These are phyloP conservation scores for Paracyclopina nana DNA, from an alignment of 1,140 invertebrate genomes.

Conservation along the genomic window DNA sequence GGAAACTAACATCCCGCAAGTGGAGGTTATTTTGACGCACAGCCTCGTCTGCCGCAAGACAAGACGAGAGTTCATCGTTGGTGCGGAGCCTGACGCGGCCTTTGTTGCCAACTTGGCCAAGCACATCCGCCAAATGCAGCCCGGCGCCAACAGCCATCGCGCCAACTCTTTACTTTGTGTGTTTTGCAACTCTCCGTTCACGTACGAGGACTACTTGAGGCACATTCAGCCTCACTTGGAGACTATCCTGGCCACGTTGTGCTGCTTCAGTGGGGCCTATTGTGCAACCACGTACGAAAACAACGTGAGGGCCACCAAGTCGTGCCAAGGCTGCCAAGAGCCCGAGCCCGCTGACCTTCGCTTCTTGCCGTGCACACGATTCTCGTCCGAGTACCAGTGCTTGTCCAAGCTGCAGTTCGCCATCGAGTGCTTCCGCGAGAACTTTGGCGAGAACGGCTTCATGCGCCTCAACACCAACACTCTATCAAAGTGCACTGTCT, in stretches of 20 bases:
- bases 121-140: neutral
- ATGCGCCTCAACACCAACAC: neutral
- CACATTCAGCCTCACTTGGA: constrained; percentile 9
- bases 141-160: neutral
- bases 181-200: constrained; percentile 10
- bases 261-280: constrained; percentile 1
- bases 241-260: constrained; percentile 4
- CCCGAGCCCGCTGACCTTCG: neutral
- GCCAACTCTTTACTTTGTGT: constrained; percentile 9
- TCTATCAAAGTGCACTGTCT: constrained; percentile 6
- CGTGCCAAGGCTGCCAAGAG: neutral
- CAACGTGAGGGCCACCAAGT: neutral
- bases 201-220: constrained; percentile 10
- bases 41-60: constrained; percentile 3
- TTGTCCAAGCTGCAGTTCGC: constrained; percentile 3
- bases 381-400: constrained; percentile 1
- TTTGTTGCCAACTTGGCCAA: constrained; percentile 9
- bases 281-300: constrained; percentile 4
- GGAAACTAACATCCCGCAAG: constrained; percentile 1
- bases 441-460: constrained; percentile 7
- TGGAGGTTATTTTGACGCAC: constrained; percentile 2
- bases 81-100: neutral
- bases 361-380: constrained; percentile 13
- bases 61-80: neutral
- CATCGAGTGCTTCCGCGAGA: constrained; percentile 8